phyloP scores from a whole-genome alignment of 2,888 invertebrate genomes.

The Latrodectus hesperus region DNA sequence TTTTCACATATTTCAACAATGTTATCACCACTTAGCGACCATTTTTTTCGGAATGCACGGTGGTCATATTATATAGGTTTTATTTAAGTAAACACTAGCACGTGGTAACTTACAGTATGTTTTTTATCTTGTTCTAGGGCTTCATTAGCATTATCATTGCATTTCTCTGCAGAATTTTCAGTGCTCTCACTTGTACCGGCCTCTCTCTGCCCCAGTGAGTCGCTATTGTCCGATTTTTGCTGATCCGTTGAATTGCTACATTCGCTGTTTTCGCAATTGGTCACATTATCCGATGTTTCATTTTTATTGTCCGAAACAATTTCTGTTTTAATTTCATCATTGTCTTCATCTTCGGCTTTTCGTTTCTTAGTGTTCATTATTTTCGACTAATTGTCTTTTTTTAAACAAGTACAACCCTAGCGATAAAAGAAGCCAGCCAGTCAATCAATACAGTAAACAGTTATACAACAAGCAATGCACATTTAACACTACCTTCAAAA shows the following conservation, averaged over 20 bases:
- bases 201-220: constrained; percentile 38
- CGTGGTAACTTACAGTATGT: constrained; percentile 64
- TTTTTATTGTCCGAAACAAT: constrained; percentile 31
- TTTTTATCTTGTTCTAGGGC: constrained; percentile 37
- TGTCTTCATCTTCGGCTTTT: constrained; percentile 61
- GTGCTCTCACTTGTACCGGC: constrained; percentile 57
- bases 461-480: constrained; percentile 67
- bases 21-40: no score
- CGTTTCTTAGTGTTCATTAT: constrained; percentile 64
- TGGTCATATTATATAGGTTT: no score
- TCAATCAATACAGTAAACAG: constrained; percentile 68
- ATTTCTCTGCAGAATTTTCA: constrained; percentile 18
- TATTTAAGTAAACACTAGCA: constrained; percentile 61
- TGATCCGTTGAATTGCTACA: constrained; percentile 63
- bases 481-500: constrained; percentile 66
- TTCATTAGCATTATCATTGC: constrained; percentile 21
- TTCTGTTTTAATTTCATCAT: constrained; percentile 40
- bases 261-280: constrained; percentile 59
- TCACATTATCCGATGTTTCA: constrained; percentile 50
- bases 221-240: constrained; percentile 67
- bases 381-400: not conserved
- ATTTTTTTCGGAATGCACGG: no score
- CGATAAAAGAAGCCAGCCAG: constrained; percentile 47
- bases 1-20: no score
- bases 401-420: not conserved